These are phyloP conservation scores for Bombus consobrinus DNA, from an alignment of 1,140 invertebrate genomes.

Conservation along the genomic window DNA sequence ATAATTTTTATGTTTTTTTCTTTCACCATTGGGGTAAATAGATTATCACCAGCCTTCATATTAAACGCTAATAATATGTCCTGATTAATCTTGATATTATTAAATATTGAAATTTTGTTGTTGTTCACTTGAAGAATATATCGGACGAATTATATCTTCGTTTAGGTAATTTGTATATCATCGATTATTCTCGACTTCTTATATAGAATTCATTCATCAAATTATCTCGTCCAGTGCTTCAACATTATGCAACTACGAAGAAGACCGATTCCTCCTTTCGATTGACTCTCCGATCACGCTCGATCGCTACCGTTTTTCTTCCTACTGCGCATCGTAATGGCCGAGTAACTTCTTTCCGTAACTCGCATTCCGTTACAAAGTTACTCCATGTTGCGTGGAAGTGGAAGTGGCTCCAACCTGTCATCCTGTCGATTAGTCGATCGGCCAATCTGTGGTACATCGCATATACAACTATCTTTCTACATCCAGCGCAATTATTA, in stretches of 20 bases:
- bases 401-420: not conserved
- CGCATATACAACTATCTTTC: not conserved
- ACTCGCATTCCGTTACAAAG: slow-evolving; percentile 2
- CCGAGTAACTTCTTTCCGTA: not conserved
- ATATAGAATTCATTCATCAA: not conserved
- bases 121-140: no score
- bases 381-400: not conserved
- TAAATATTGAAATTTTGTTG: no score
- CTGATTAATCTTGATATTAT: no score
- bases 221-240: not conserved
- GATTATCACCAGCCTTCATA: no score
- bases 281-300: slow-evolving; percentile 7
- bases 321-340: not conserved
- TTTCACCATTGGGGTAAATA: no score
- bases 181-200: not conserved
- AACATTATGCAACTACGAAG: not conserved
- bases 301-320: not conserved
- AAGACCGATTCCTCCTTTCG: not conserved
- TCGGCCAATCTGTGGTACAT: not conserved
- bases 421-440: not conserved
- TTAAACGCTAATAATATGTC: no score
- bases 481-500: not conserved
- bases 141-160: no score
- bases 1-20: no score
- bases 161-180: no score